phyloP scores from a whole-genome alignment of 2,797 vertebrate species.

The Percopsis omiscomaycus region DNA sequence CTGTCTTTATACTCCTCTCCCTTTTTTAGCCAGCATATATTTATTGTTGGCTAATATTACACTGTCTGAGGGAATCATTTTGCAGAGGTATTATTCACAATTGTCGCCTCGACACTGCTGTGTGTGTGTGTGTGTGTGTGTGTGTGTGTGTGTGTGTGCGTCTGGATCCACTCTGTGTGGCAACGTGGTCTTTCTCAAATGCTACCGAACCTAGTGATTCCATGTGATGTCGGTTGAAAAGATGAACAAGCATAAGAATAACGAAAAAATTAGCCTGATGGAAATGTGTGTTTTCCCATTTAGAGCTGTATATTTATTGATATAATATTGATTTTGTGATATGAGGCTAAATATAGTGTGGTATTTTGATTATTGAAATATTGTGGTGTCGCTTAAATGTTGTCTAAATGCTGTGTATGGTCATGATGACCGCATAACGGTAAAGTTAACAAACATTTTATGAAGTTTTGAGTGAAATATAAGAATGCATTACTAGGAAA shows the following conservation, averaged over 20 bases:
- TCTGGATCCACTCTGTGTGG: slow-evolving; percentile 3
- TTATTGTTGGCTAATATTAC: slow-evolving; percentile 72
- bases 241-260: background rate
- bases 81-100: slow-evolving; percentile 56
- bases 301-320: slow-evolving; percentile 2
- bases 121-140: slow-evolving; percentile 12
- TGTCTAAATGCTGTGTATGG: too few species aligned
- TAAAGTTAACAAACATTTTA: too few species aligned
- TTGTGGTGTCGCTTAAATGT: too few species aligned
- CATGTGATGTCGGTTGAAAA: background rate
- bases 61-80: slow-evolving; percentile 70
- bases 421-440: too few species aligned
- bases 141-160: slow-evolving; percentile 4
- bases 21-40: slow-evolving; percentile 62
- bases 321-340: background rate
- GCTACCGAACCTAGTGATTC: background rate
- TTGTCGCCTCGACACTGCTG: slow-evolving; percentile 22
- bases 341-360: background rate
- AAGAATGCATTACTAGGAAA: too few species aligned
- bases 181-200: background rate
- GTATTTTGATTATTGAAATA: background rate
- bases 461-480: too few species aligned
- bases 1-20: slow-evolving; percentile 23
- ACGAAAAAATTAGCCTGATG: background rate
- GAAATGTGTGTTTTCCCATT: background rate